These are phyloP conservation scores for Pyrocephalus nanus DNA, from an alignment of 2,797 vertebrate species.

Conservation along the genomic window DNA sequence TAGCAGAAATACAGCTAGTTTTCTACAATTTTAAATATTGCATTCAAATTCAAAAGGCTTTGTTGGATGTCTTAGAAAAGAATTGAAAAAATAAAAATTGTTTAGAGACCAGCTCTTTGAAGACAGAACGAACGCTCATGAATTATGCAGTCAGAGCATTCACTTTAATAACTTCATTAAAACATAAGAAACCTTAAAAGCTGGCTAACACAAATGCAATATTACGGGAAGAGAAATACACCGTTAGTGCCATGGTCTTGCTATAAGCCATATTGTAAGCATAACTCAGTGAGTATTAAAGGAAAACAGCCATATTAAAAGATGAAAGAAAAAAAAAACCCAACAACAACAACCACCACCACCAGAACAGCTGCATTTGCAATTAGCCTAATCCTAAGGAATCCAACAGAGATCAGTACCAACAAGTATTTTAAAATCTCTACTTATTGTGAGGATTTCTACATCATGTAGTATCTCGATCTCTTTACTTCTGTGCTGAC, in stretches of 20 bases:
- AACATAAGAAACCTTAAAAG: slow-evolving; percentile 74
- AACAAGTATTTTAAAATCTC: neutral
- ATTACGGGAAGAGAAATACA: slow-evolving; percentile 41
- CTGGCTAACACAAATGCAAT: slow-evolving; percentile 47
- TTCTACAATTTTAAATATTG: slow-evolving; percentile 30
- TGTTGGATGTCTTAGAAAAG: slow-evolving; percentile 36
- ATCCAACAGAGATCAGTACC: neutral
- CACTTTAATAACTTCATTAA: slow-evolving; percentile 77
- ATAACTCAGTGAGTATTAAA: slow-evolving; percentile 54
- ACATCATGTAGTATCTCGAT: neutral
- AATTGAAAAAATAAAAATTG: slow-evolving; percentile 42
- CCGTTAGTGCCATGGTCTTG: slow-evolving; percentile 44
- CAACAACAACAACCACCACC: neutral
- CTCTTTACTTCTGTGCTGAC: neutral
- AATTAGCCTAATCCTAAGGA: neutral
- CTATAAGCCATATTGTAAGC: slow-evolving; percentile 46
- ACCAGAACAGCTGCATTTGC: neutral
- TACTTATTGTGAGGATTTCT: neutral
- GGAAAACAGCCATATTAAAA: slow-evolving; percentile 20
- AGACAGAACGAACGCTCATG: slow-evolving; percentile 57
- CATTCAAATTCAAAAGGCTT: slow-evolving; percentile 28
- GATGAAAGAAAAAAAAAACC: neutral
- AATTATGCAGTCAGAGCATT: slow-evolving; percentile 73
- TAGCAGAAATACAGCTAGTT: slow-evolving; percentile 22
- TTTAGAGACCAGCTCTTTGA: slow-evolving; percentile 56